Conservation (phyloP, 2,797 vertebrate genomes). For the Agapornis canus region DNA sequence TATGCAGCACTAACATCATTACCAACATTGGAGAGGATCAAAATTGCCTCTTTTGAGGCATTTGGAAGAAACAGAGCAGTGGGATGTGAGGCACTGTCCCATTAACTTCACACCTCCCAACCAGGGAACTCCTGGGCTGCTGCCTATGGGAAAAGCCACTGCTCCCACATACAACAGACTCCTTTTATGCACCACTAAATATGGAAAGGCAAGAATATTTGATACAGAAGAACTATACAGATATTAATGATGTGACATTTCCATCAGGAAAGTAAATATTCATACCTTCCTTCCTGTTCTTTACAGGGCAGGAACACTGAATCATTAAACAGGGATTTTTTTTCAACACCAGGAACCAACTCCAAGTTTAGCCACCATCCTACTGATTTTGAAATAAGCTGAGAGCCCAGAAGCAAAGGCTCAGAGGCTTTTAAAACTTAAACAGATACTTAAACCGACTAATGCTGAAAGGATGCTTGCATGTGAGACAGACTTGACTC, state of each 20-base stretch:
- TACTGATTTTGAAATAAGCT: neutral
- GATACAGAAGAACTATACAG: neutral
- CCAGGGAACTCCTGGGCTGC: neutral
- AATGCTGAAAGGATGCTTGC: neutral
- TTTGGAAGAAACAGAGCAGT: neutral
- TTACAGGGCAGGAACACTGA: neutral
- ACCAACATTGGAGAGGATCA: neutral
- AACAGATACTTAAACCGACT: neutral
- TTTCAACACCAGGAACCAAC: neutral
- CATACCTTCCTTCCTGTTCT: neutral
- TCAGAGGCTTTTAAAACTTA: conserved; percentile 22
- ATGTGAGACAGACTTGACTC: neutral
- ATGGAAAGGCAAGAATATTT: conserved; percentile 6
- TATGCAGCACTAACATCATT: neutral
- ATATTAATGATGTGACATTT: neutral
- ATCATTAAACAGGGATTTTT: neutral
- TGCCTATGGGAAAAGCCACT: neutral
- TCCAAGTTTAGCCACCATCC: neutral
- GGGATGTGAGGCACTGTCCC: neutral
- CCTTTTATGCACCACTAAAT: neutral
- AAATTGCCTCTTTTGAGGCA: neutral
- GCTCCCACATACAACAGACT: neutral
- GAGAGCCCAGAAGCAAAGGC: neutral
- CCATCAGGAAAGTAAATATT: conserved; percentile 26
- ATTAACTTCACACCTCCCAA: neutral